Evolutionary conservation across 2,797 vertebrate genomes (phyloP).

Genomic region (Orientallactaga sibirica): DNA sequence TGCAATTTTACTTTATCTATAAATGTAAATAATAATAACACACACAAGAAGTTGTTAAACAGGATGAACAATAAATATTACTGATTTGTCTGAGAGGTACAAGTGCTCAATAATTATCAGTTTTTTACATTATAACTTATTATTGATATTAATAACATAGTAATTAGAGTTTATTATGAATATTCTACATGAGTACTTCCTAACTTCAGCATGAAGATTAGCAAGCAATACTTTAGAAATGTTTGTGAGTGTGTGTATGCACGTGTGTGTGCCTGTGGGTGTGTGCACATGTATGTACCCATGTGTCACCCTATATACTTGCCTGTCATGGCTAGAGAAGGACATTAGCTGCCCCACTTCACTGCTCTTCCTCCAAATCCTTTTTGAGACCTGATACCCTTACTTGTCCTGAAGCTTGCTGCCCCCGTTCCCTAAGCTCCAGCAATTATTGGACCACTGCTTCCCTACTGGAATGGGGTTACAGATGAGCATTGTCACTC

Average conservation of each 20-base stretch:
- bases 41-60: neutral
- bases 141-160: slow-evolving; percentile 6
- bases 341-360: too few relatives aligned
- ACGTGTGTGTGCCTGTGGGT: too few relatives aligned
- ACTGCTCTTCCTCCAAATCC: too few relatives aligned
- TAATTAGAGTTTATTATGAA: neutral
- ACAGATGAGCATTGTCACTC: neutral
- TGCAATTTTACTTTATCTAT: neutral
- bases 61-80: neutral
- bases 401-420: too few relatives aligned
- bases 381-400: too few relatives aligned
- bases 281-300: too few relatives aligned
- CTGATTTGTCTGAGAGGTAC: neutral
- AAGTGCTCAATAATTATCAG: neutral
- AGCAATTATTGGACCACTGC: too few relatives aligned
- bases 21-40: neutral
- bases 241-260: too few relatives aligned
- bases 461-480: too few relatives aligned
- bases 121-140: neutral
- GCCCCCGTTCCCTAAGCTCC: too few relatives aligned
- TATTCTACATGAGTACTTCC: neutral
- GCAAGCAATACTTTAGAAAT: neutral
- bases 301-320: too few relatives aligned
- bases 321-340: too few relatives aligned
- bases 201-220: neutral